phyloP scores from a whole-genome alignment of 1,140 invertebrate species.

The Meloidogyne chitwoodi region DNA sequence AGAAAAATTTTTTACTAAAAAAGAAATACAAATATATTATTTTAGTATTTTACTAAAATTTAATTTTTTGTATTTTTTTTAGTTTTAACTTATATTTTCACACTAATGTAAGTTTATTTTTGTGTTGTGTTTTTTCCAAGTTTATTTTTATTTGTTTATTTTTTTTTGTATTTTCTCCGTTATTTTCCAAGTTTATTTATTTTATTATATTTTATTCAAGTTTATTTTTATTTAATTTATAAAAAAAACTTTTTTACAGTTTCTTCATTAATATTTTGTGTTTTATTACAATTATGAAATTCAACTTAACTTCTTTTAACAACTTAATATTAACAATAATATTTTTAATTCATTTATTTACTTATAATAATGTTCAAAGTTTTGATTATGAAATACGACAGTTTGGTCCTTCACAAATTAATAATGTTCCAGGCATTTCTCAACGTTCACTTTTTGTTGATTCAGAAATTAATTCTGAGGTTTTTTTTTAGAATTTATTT shows the following conservation, averaged over 20 bases:
- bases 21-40: no score
- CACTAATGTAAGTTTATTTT: no score
- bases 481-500: background rate
- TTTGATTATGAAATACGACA: background rate
- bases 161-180: no score
- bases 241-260: background rate
- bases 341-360: background rate
- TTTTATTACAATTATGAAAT: no score
- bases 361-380: background rate
- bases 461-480: background rate
- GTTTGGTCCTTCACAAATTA: background rate
- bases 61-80: no score
- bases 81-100: no score
- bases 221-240: background rate
- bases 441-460: background rate
- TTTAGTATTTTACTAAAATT: no score
- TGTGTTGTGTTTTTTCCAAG: background rate
- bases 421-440: background rate
- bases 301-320: background rate
- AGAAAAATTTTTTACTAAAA: background rate
- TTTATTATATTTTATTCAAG: background rate
- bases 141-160: background rate
- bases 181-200: no score
- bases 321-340: background rate
- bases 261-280: no score